Conservation (phyloP, 2,888 invertebrate genomes). For the Lymantria monacha region DNA sequence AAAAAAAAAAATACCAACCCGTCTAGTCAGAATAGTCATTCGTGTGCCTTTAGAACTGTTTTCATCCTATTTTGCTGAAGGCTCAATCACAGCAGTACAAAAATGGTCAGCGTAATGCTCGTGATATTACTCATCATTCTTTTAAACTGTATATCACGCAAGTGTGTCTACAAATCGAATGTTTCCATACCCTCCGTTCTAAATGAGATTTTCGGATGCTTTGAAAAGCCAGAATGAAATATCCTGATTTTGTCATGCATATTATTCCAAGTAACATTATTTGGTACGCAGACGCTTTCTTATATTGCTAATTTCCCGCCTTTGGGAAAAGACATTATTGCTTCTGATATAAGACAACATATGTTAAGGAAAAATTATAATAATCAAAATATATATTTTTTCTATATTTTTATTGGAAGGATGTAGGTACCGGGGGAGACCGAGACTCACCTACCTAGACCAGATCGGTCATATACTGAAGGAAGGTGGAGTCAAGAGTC, state of each 20-base stretch:
- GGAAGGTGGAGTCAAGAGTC: no score
- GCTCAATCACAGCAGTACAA: no score
- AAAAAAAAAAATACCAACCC: no score
- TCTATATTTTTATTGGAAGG: no score
- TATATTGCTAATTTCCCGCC: conserved; percentile 1
- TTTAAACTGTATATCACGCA: conserved; percentile 5
- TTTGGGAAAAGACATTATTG: neutral
- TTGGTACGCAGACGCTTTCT: conserved; percentile 1
- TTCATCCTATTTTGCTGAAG: no score
- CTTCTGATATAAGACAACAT: neutral
- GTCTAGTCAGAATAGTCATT: no score
- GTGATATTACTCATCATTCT: neutral
- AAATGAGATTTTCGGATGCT: conserved; percentile 40
- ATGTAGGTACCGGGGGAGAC: no score
- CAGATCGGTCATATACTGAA: no score
- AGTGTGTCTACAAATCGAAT: conserved; percentile 33
- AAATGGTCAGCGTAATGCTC: neutral
- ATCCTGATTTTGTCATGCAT: conserved; percentile 26
- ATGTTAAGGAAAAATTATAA: neutral
- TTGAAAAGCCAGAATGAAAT: conserved; percentile 27
- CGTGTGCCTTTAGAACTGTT: no score
- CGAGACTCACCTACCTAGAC: no score
- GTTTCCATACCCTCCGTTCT: conserved; percentile 29
- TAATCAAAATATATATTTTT: neutral
- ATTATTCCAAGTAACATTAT: conserved; percentile 15